Percentiles rank a stretch among this genome's conserved stretches.
Conservation (phyloP, 2,888 invertebrate species). For the Metellina segmentata region DNA sequence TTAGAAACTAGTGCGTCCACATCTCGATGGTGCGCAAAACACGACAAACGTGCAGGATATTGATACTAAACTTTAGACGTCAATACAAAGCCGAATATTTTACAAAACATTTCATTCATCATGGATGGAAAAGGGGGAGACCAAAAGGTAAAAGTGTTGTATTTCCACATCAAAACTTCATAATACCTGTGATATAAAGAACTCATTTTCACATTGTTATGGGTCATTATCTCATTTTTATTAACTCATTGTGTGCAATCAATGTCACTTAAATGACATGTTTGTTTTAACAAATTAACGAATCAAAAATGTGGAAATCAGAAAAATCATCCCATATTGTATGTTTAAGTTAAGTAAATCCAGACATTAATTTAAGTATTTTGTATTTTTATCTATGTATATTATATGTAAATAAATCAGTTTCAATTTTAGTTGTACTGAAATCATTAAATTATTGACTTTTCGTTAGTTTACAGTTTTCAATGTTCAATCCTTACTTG, state of each 20-base stretch:
- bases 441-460: not conserved
- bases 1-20: constrained; percentile 63
- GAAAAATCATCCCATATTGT: not conserved
- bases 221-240: not conserved
- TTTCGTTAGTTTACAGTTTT: too few relatives aligned
- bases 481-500: too few relatives aligned
- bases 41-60: constrained; percentile 59
- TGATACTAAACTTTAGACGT: not conserved
- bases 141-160: too few relatives aligned
- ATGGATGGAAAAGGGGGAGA: too few relatives aligned
- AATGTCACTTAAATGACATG: not conserved
- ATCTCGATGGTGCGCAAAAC: constrained; percentile 69
- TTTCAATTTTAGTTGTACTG: constrained; percentile 3
- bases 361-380: constrained; percentile 36
- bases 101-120: too few relatives aligned
- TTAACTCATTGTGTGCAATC: not conserved
- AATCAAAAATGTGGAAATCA: not conserved
- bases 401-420: constrained; percentile 44
- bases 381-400: constrained; percentile 28
- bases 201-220: not conserved
- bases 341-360: constrained; percentile 18
- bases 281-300: not conserved
- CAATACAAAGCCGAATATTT: too few relatives aligned
- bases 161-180: not conserved
- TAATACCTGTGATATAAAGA: not conserved